Evolutionary conservation across 2,888 invertebrate species (phyloP), one percentile per base, ranked within the genome.

Genomic region (Pherbina coryleti): DNA sequence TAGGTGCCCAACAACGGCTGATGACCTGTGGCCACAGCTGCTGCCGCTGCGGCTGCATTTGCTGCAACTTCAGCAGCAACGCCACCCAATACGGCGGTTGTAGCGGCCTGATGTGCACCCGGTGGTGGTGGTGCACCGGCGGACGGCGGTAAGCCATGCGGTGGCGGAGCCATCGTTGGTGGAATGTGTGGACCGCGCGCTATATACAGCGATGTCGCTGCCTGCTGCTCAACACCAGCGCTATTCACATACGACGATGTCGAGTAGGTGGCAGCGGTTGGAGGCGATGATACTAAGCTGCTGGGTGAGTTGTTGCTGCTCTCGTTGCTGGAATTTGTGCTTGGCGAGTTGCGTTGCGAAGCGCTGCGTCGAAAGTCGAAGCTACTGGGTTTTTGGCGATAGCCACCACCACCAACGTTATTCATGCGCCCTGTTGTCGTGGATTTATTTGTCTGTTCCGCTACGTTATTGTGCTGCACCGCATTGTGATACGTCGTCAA

Each of bases 1-100:
- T 92, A 79, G 89, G 91, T 84, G 89, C 92, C 85, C 90, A 92
- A 82, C 88, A 90, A 82, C 88, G 91, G 28, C 89, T 90, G 82
- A 89, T 90, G 82, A 82, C 89, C 82, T 64, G 82, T 83, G 87
- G 86, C 1, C 19, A 82, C 84, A 14, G 82, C 84, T 19, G 83
- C 84, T 17, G 84, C 85, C n/a, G 84, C 81, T 85, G 90, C 77
- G 86, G 91, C 71, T 88, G 88, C 79, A 57, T 80, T 81, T 31
- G 86, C 83, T 25, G 84, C 87, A 17, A 82, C 84, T 70, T 79
- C 81, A 74, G 84, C 83, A 17, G 85, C 85, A 34, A 85, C 82
- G 31, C 85, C 83, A 67, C 86, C 82, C 76, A 84, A 22, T 2
- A 80, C 79, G 25, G 79, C 83, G 72, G 86, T 82, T 79, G 86